These are phyloP conservation scores for Spea hammondii DNA, from an alignment of 2,797 vertebrate species.

Conservation along the genomic window DNA sequence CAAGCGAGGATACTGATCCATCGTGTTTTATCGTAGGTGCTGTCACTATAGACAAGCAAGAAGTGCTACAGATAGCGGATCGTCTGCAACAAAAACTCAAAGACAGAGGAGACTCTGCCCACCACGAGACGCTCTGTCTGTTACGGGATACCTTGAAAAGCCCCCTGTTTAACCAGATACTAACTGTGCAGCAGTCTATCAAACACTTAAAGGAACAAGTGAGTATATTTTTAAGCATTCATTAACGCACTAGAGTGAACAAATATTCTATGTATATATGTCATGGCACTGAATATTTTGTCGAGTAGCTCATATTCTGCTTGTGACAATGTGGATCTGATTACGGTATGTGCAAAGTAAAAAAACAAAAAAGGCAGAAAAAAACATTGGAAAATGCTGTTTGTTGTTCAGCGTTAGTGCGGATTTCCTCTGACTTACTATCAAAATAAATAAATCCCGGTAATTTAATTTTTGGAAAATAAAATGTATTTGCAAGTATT, in stretches of 20 bases:
- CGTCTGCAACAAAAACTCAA: constrained; percentile 82
- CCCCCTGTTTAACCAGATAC: constrained; percentile 87
- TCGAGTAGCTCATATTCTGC: no score
- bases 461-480: no score
- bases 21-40: constrained; percentile 14
- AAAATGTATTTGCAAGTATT: no score
- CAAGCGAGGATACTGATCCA: background rate
- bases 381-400: no score
- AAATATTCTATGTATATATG: no score
- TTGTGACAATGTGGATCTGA: no score
- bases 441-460: no score
- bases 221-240: constrained; percentile 48
- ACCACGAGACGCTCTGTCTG: constrained; percentile 75
- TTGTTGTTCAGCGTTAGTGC: no score
- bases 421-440: no score
- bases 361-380: no score
- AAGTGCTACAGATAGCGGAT: constrained; percentile 86
- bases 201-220: constrained; percentile 89
- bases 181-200: constrained; percentile 91
- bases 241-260: background rate
- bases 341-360: no score
- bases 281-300: no score
- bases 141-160: constrained; percentile 80
- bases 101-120: constrained; percentile 82
- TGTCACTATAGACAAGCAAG: constrained; percentile 76